phyloP scores from a whole-genome alignment of 1,140 invertebrate species.

The Trypoxylus dichotomus region DNA sequence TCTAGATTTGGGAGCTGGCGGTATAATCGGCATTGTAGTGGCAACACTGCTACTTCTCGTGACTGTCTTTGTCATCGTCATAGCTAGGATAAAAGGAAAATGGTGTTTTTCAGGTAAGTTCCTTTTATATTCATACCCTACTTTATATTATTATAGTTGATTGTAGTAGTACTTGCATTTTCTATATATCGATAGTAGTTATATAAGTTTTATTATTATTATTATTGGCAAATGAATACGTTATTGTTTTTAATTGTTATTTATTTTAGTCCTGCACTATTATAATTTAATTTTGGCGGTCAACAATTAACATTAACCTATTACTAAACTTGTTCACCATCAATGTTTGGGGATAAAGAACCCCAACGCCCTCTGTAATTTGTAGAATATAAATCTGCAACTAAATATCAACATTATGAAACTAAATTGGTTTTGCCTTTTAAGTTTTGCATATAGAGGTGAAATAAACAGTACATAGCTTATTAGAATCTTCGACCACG shows the following conservation, averaged over 20 bases:
- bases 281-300: not conserved
- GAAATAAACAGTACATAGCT: too few species aligned
- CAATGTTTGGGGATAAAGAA: too few species aligned
- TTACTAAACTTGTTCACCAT: too few species aligned
- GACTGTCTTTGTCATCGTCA: conserved; percentile 67
- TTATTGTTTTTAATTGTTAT: not conserved
- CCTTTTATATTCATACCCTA: not conserved
- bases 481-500: too few species aligned
- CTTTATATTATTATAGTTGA: not conserved
- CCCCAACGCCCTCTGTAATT: too few species aligned
- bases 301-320: too few species aligned
- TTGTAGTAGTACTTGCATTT: not conserved
- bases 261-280: not conserved
- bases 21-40: conserved; percentile 75
- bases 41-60: conserved; percentile 68
- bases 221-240: not conserved
- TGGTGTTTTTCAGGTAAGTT: conserved; percentile 84
- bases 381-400: too few species aligned
- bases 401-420: too few species aligned
- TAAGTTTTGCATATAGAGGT: too few species aligned
- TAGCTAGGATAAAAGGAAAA: conserved; percentile 74
- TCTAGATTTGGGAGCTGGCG: conserved; percentile 69
- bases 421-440: too few species aligned
- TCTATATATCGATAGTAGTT: too few species aligned
- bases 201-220: not conserved